Percentiles rank a stretch among this genome's conserved stretches.
Conservation (phyloP, 2,888 invertebrate species). For the Prionchulus punctatus region DNA sequence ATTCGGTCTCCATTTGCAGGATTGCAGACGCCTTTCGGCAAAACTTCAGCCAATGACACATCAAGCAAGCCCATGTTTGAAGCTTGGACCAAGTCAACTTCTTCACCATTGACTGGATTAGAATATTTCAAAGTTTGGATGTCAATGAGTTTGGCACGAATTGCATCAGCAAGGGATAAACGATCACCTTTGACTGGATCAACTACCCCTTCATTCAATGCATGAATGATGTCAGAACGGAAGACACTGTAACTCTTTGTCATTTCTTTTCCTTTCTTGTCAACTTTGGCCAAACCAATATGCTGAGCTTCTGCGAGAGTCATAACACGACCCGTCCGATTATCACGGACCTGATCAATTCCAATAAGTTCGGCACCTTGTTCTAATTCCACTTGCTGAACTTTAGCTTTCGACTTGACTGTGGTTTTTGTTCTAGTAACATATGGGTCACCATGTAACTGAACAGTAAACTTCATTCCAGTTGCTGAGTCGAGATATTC, state of each 20-base stretch:
- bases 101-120: conserved; percentile 5
- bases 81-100: not conserved
- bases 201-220: conserved; percentile 55
- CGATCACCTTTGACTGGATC: conserved; percentile 47
- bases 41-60: conserved; percentile 8
- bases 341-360: conserved; percentile 9
- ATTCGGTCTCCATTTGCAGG: conserved; percentile 8
- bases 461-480: conserved; percentile 11
- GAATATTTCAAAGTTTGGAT: not conserved
- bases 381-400: conserved; percentile 8
- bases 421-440: conserved; percentile 5
- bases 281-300: conserved; percentile 14
- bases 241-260: conserved; percentile 7
- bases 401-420: conserved; percentile 10
- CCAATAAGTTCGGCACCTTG: conserved; percentile 10
- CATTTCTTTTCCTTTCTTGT: conserved; percentile 12
- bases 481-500: conserved; percentile 11
- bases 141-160: conserved; percentile 58
- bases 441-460: conserved; percentile 9
- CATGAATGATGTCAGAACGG: conserved; percentile 28
- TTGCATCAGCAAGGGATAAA: conserved; percentile 65
- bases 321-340: conserved; percentile 11
- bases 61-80: conserved; percentile 10
- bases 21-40: conserved; percentile 8
- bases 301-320: conserved; percentile 18